Evolutionary conservation across 2,113 vertebrate genomes (phyloP).

Genomic region (Charadrius vociferus): DNA sequence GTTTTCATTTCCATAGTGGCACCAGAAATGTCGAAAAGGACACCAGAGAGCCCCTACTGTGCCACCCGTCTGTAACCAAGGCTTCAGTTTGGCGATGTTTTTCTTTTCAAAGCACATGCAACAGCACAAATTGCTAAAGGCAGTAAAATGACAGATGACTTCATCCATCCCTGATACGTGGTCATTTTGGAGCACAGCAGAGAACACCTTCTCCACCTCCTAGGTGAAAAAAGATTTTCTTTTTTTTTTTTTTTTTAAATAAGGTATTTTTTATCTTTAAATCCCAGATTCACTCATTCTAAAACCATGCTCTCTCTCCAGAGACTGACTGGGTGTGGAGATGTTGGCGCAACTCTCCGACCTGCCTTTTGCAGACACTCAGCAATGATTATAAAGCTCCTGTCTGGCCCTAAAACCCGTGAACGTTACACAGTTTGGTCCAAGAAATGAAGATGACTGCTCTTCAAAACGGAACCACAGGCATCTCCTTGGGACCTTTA

Average conservation of each 20-base stretch:
- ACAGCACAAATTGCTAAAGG: neutral
- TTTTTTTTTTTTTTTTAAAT: neutral
- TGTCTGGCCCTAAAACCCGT: neutral
- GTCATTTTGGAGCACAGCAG: neutral
- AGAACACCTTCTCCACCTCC: neutral
- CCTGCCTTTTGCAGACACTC: neutral
- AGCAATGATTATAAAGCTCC: neutral
- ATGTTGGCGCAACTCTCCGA: neutral
- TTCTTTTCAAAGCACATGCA: neutral
- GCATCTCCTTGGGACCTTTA: neutral
- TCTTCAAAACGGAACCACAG: constrained; percentile 14
- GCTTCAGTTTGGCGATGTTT: neutral
- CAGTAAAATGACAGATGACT: neutral
- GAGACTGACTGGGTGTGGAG: neutral
- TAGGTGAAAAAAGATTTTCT: neutral
- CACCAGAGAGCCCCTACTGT: neutral
- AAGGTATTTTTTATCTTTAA: neutral
- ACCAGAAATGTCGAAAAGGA: neutral
- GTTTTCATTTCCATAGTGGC: neutral
- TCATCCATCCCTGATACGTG: neutral
- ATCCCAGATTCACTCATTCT: neutral
- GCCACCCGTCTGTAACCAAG: fast-evolving
- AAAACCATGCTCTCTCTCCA: neutral
- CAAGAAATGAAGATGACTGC: neutral
- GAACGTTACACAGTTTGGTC: neutral